Conservation (phyloP, 2,113 vertebrate species). For the Bothrops jararaca region DNA sequence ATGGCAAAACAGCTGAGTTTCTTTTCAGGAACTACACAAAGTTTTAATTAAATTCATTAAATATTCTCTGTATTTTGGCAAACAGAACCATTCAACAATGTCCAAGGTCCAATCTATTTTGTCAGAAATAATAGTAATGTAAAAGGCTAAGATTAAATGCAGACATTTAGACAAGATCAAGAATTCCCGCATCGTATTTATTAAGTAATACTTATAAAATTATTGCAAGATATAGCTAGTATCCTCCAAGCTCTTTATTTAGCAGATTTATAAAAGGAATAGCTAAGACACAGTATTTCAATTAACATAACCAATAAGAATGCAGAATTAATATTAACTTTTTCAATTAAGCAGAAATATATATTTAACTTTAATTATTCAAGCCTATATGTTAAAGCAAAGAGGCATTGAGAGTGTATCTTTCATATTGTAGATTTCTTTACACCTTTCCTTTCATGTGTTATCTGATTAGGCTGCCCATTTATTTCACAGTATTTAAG, state of each 20-base stretch:
- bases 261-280: constrained; percentile 55
- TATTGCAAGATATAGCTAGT: constrained; percentile 74
- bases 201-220: constrained; percentile 73
- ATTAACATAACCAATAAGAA: constrained; percentile 56
- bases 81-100: constrained; percentile 69
- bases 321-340: constrained; percentile 42
- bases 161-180: constrained; percentile 51
- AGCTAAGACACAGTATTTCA: constrained; percentile 65
- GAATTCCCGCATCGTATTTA: constrained; percentile 67
- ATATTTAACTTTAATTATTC: background rate
- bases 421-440: background rate
- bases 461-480: background rate
- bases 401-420: background rate
- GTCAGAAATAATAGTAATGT: constrained; percentile 67
- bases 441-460: background rate
- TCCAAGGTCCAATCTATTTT: constrained; percentile 70
- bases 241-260: constrained; percentile 57
- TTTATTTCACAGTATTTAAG: background rate
- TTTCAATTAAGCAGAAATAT: constrained; percentile 41
- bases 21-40: constrained; percentile 67
- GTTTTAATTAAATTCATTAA: constrained; percentile 79
- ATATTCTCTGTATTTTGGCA: constrained; percentile 70
- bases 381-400: background rate
- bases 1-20: constrained; percentile 64
- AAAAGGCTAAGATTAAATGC: constrained; percentile 56